These are phyloP conservation scores for Piprites chloris DNA, from an alignment of 2,113 vertebrate genomes.

Conservation along the genomic window DNA sequence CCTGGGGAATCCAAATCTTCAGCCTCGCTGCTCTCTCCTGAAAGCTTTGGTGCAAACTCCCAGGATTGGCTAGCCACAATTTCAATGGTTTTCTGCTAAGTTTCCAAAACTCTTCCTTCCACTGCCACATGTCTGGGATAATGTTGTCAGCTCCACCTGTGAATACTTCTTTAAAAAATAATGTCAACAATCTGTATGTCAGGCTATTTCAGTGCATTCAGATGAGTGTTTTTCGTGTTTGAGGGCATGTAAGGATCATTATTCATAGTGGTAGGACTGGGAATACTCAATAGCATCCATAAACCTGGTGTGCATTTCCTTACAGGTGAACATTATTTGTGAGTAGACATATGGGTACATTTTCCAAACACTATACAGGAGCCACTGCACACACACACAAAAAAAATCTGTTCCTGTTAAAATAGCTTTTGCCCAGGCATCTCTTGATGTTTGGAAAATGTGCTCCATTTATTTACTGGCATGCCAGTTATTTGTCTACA, in stretches of 20 bases:
- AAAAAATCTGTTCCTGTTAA: constrained; percentile 47
- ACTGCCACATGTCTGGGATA: not conserved
- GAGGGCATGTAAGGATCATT: constrained; percentile 56
- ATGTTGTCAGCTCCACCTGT: not conserved
- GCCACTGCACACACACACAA: not conserved
- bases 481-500: constrained; percentile 74
- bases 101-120: not conserved
- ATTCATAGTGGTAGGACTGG: constrained; percentile 56
- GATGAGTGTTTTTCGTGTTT: constrained; percentile 55
- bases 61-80: not conserved
- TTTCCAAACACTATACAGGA: constrained; percentile 46
- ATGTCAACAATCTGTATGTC: not conserved
- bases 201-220: constrained; percentile 33
- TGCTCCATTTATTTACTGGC: constrained; percentile 67
- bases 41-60: not conserved
- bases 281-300: constrained; percentile 63
- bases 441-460: constrained; percentile 57
- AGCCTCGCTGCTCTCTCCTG: not conserved
- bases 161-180: constrained; percentile 16
- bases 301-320: constrained; percentile 63
- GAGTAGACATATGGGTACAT: constrained; percentile 61
- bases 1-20: not conserved
- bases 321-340: constrained; percentile 66
- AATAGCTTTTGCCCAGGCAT: constrained; percentile 45
- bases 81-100: not conserved